These are phyloP conservation scores for Amphilophus citrinellus DNA, from an alignment of 2,113 vertebrate genomes.

Conservation along the genomic window DNA sequence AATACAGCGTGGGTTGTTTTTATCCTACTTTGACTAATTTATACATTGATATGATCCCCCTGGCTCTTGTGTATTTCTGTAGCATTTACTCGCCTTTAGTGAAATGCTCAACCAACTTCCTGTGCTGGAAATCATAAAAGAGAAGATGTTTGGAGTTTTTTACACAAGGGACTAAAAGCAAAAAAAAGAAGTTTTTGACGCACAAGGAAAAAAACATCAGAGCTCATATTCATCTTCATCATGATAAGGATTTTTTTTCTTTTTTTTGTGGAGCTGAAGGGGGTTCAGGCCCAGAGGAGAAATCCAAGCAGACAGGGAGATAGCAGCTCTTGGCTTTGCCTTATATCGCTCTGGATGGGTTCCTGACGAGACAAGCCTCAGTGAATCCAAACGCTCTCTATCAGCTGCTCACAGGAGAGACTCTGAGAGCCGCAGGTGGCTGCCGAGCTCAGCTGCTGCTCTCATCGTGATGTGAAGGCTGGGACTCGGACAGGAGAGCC, in stretches of 20 bases:
- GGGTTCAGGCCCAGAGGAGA: neutral
- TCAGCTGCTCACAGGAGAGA: slow-evolving; percentile 8
- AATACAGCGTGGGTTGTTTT: neutral
- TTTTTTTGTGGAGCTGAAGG: neutral
- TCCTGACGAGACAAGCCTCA: slow-evolving; percentile 4
- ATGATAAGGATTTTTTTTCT: neutral
- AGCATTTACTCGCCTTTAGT: neutral
- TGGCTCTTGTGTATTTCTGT: neutral
- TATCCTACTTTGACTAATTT: neutral
- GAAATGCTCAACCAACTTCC: neutral
- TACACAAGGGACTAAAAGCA: neutral
- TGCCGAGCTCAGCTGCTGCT: neutral
- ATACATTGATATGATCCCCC: neutral
- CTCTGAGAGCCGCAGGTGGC: slow-evolving; percentile 4
- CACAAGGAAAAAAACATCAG: neutral
- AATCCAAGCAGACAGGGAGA: neutral
- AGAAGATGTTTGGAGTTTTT: neutral
- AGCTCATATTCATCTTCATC: neutral
- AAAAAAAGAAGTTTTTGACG: neutral
- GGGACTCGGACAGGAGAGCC: neutral
- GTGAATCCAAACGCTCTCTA: neutral
- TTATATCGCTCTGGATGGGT: neutral
- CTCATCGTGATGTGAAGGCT: slow-evolving; percentile 13
- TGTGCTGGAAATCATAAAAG: neutral
- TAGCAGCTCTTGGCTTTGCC: neutral